Conservation (phyloP, 2,888 invertebrate species). For the Allacma fusca region DNA sequence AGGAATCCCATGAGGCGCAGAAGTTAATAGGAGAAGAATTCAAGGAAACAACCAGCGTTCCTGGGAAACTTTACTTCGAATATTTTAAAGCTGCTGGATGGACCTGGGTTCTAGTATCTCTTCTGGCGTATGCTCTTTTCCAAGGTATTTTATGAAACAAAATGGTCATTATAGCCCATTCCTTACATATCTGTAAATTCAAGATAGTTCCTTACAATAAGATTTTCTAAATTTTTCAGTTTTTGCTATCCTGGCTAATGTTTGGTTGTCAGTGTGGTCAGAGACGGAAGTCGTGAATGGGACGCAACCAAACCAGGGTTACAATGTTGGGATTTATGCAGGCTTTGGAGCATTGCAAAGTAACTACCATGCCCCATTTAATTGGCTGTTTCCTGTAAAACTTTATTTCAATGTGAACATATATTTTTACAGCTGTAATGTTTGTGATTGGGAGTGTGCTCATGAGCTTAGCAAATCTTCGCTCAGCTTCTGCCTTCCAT, state of each 20-base stretch:
- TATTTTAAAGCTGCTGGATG: constrained; percentile 66
- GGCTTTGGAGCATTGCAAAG: constrained; percentile 88
- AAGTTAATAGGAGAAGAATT: constrained; percentile 66
- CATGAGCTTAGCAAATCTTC: constrained; percentile 64
- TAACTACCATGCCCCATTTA: too few relatives aligned
- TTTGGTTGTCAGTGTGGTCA: constrained; percentile 62
- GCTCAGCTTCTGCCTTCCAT: constrained; percentile 73
- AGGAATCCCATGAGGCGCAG: constrained; percentile 68
- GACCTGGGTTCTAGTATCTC: constrained; percentile 55
- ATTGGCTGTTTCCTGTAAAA: too few relatives aligned
- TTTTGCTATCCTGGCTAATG: constrained; percentile 62
- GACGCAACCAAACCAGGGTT: constrained; percentile 70
- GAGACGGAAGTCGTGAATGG: constrained; percentile 51
- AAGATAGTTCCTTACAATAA: too few relatives aligned
- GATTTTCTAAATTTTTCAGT: constrained; percentile 24
- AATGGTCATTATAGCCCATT: too few relatives aligned
- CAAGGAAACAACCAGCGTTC: constrained; percentile 67
- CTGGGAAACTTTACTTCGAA: constrained; percentile 65
- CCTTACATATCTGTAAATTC: too few relatives aligned
- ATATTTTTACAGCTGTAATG: too few relatives aligned
- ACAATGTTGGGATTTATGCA: constrained; percentile 88
- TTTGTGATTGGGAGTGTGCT: constrained; percentile 27
- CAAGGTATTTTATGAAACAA: too few relatives aligned
- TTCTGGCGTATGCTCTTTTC: too few relatives aligned
- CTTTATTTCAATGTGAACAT: too few relatives aligned